A percentile compares a stretch with the other conserved stretches of the same genome.
Conservation (phyloP, 1,140 invertebrate species). For the Drosophila leontia region DNA sequence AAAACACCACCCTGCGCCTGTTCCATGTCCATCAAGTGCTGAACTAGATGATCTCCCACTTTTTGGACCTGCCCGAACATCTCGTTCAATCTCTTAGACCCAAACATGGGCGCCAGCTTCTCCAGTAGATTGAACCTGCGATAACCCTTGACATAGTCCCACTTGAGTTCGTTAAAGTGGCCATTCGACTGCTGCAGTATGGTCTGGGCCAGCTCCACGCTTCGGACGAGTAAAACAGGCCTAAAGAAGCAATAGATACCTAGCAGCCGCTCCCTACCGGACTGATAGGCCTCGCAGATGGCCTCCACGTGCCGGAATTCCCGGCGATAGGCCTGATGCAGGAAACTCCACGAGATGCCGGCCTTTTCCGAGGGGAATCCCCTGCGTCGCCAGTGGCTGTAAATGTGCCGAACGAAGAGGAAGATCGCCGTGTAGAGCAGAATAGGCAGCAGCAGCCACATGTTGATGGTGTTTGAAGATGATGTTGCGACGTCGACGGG, state of each 20-base stretch:
- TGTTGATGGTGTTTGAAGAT: constrained; percentile 14
- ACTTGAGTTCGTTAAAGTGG: constrained; percentile 68
- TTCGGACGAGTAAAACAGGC: constrained; percentile 70
- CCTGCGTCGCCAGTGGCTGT: constrained; percentile 75
- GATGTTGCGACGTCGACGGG: constrained; percentile 43
- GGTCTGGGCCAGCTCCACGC: constrained; percentile 59
- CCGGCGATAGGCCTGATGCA: constrained; percentile 63
- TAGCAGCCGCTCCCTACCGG: constrained; percentile 55
- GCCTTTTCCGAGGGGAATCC: constrained; percentile 71
- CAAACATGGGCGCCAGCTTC: constrained; percentile 70
- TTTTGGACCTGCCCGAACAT: constrained; percentile 69
- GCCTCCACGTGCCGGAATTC: constrained; percentile 76
- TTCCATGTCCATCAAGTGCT: constrained; percentile 40
- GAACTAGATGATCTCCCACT: constrained; percentile 61
- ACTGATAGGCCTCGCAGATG: constrained; percentile 70
- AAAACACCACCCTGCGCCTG: neutral
- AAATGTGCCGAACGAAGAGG: constrained; percentile 73
- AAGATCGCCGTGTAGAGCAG: constrained; percentile 68
- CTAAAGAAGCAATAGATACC: constrained; percentile 80
- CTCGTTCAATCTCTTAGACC: constrained; percentile 28
- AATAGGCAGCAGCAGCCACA: constrained; percentile 81
- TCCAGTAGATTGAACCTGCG: constrained; percentile 73
- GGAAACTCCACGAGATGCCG: constrained; percentile 57
- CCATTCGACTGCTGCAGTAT: constrained; percentile 65
- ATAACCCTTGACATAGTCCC: constrained; percentile 72